phyloP scores from a whole-genome alignment of 2,113 vertebrate genomes.

The Tringa solitaria region DNA sequence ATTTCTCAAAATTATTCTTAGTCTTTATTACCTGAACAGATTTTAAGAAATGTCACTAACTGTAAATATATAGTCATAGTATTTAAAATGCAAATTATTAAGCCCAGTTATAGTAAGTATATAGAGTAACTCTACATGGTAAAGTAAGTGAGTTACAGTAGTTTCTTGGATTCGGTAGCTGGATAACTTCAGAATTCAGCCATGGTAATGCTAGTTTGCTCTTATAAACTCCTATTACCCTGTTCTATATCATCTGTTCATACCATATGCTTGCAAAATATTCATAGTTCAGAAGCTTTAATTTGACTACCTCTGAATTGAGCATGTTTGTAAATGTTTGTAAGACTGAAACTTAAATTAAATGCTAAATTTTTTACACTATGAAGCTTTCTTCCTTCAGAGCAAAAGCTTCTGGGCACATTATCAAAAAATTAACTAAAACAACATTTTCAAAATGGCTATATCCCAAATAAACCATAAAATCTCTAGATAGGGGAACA shows the following conservation, averaged over 20 bases:
- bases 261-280: slow-evolving; percentile 22
- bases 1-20: background rate
- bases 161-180: background rate
- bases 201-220: background rate
- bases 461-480: background rate
- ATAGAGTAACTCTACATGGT: background rate
- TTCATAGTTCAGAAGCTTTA: background rate
- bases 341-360: slow-evolving; percentile 12
- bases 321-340: slow-evolving; percentile 52
- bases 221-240: background rate
- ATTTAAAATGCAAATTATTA: background rate
- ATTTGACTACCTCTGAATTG: background rate
- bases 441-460: background rate
- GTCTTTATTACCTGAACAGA: background rate
- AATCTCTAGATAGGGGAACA: background rate
- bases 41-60: background rate
- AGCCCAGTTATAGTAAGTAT: background rate
- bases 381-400: background rate
- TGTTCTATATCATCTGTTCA: slow-evolving; percentile 9
- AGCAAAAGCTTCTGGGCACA: slow-evolving; percentile 13
- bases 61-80: background rate
- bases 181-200: background rate
- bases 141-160: background rate
- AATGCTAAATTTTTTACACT: slow-evolving; percentile 6
- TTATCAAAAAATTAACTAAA: slow-evolving; percentile 39